These are phyloP conservation scores for Aphis gossypii DNA, from an alignment of 1,140 invertebrate species.

Conservation along the genomic window DNA sequence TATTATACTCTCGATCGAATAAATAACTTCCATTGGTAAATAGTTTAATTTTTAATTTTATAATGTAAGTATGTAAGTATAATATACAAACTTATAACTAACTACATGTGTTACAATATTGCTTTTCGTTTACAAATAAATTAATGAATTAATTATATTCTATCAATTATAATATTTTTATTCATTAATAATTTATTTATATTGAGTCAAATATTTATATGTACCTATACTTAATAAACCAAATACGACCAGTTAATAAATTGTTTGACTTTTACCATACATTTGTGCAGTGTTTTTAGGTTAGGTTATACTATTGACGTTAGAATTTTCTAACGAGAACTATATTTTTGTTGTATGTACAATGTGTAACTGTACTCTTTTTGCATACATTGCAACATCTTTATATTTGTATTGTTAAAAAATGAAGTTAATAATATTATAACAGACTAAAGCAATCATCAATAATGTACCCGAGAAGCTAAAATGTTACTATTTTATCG, in stretches of 20 bases:
- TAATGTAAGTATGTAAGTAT: no score
- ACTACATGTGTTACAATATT: no score
- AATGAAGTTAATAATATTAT: neutral
- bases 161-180: neutral
- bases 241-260: neutral
- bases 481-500: neutral
- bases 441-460: neutral
- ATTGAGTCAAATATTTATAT: neutral
- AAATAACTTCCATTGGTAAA: no score
- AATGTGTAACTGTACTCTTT: conserved; percentile 11
- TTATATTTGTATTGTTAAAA: neutral
- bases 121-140: no score
- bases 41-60: no score
- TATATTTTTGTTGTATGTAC: neutral
- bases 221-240: neutral
- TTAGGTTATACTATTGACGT: neutral
- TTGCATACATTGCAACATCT: neutral
- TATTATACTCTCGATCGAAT: no score
- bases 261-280: neutral
- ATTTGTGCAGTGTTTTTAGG: neutral
- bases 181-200: neutral
- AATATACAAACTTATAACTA: no score
- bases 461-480: neutral
- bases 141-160: no score
- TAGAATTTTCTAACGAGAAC: neutral